Percentiles rank a stretch among this genome's conserved stretches.
These are phyloP conservation scores for Tolypeutes matacus DNA, from an alignment of 2,797 vertebrate genomes.

Conservation along the genomic window DNA sequence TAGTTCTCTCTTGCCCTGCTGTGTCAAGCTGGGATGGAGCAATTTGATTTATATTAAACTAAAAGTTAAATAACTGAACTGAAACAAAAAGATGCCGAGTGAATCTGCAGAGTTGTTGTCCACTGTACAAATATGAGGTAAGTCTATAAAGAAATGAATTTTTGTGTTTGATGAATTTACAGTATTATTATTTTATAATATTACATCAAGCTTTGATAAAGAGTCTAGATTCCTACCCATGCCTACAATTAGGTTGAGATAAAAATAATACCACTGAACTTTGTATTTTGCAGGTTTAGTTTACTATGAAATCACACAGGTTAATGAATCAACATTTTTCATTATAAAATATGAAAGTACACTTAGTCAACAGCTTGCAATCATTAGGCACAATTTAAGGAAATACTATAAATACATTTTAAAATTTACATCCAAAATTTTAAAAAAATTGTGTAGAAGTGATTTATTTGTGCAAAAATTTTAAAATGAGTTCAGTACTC, in stretches of 20 bases:
- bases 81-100: slow-evolving; percentile 11
- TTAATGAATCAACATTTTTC: slow-evolving; percentile 48
- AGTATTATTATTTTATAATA: neutral
- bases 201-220: slow-evolving; percentile 30
- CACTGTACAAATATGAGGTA: neutral
- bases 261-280: slow-evolving; percentile 23
- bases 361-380: slow-evolving; percentile 11
- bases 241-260: slow-evolving; percentile 34
- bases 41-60: slow-evolving; percentile 7
- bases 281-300: slow-evolving; percentile 39
- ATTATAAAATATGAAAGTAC: slow-evolving; percentile 52
- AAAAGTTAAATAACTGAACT: neutral
- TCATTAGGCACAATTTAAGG: slow-evolving; percentile 39
- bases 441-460: slow-evolving; percentile 43
- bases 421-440: slow-evolving; percentile 25
- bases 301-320: neutral
- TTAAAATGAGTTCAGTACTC: slow-evolving; percentile 6
- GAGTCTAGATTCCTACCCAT: slow-evolving; percentile 25
- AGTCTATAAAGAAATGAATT: neutral
- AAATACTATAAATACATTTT: slow-evolving; percentile 41
- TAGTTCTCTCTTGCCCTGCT: neutral
- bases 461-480: neutral
- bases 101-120: slow-evolving; percentile 55
- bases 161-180: slow-evolving; percentile 15
- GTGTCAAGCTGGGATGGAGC: neutral